These are phyloP conservation scores for Halisarca cf. caerulea DNA, from an alignment of 37 sponge, comb jelly and placozoan species.

Conservation along the genomic window DNA sequence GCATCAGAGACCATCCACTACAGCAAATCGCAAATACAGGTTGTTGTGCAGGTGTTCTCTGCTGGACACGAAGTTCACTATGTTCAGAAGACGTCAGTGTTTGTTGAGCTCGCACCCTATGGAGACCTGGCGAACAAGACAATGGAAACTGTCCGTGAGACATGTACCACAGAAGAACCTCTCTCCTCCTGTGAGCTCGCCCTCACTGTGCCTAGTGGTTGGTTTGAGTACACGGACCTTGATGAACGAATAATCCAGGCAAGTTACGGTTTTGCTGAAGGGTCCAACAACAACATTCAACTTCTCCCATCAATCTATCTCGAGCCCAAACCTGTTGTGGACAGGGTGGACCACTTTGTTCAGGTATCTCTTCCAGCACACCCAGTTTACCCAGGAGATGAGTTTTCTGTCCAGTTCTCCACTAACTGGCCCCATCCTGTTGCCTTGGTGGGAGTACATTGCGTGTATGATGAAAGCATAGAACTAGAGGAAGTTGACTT, in stretches of 20 bases:
- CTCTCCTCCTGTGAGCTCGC: conserved; percentile 40
- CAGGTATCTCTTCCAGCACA: neutral
- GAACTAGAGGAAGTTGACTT: neutral
- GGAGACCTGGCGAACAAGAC: neutral
- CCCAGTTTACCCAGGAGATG: neutral
- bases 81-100: conserved; percentile 41
- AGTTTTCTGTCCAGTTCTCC: conserved; percentile 1
- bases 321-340: neutral
- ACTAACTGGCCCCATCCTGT: neutral
- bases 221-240: conserved; percentile 18
- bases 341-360: neutral
- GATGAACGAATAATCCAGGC: neutral
- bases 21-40: conserved; percentile 42
- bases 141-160: neutral
- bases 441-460: neutral
- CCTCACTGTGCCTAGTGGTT: conserved; percentile 22
- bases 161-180: conserved; percentile 35
- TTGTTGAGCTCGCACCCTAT: conserved; percentile 14
- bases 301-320: neutral
- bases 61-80: conserved; percentile 25
- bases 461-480: neutral
- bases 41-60: conserved; percentile 54
- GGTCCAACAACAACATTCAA: neutral
- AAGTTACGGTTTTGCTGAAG: neutral
- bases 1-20: conserved; percentile 30